These are phyloP conservation scores for Carollia perspicillata DNA, from an alignment of 2,113 vertebrate genomes.

Conservation along the genomic window DNA sequence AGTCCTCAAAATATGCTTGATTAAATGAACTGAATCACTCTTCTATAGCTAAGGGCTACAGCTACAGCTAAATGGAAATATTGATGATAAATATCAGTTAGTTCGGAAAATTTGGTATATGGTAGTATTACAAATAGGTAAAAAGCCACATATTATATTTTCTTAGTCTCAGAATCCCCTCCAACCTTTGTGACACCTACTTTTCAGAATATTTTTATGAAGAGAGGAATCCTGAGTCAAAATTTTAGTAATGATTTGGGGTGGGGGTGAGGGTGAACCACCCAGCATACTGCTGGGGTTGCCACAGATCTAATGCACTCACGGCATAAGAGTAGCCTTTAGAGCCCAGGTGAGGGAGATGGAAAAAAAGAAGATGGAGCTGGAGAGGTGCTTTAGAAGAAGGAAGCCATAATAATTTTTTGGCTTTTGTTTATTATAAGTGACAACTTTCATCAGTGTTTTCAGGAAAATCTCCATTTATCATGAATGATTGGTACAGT, in stretches of 20 bases:
- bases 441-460: neutral
- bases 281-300: no score
- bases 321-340: neutral
- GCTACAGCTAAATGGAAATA: conserved; percentile 11
- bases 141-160: neutral
- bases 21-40: neutral
- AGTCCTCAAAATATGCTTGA: conserved; percentile 28
- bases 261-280: neutral
- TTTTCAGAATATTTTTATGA: neutral
- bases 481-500: neutral
- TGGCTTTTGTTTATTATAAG: neutral
- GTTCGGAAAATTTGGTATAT: neutral
- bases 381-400: neutral
- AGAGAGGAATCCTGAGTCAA: neutral
- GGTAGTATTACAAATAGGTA: neutral
- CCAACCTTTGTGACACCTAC: neutral
- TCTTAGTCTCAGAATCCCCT: neutral
- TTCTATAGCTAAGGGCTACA: neutral
- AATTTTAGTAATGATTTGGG: neutral
- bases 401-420: neutral
- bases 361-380: neutral
- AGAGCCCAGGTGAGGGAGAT: neutral
- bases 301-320: neutral
- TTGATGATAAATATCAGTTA: neutral
- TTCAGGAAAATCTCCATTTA: neutral